Base-by-base conservation (phyloP, 1,140 invertebrate genomes). In the Apolygus lucorum region DNA sequence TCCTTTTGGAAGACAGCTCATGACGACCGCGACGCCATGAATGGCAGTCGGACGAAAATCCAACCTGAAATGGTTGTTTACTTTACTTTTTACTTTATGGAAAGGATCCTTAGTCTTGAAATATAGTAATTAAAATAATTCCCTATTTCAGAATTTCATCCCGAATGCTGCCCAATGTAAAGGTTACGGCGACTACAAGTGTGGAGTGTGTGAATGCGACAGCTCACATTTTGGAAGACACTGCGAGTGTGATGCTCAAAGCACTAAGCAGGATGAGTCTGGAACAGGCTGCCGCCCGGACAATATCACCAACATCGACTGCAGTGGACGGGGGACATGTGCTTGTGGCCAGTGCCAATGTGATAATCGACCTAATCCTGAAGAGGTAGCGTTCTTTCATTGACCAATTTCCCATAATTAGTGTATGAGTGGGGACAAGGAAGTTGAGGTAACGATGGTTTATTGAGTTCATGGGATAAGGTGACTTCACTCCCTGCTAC, bases 131-230 rank as follows among this genome's bases (percentile, higher is more conserved):
- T n/a, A n/a, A n/a, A n/a, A n/a, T n/a, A n/a, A n/a, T n/a, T n/a
- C n/a, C n/a, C n/a, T n/a, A n/a, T 67, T 72, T 2, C 67, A 78
- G 77, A 77, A 67, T 70, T 86, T 80, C 72, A 74, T 82, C 70
- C 69, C 71, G 8, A 77, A 82, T 21, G 85, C 88, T 1, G 14
- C 76, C 0, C 77, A 85, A 65, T 95, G 91, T 78, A 87, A 80
- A 72, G 77, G 79, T 0, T 78, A 81, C 59, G 91, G 91, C 54
- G 87, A 86, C 2, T 82, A 87, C 1, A 88, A 89, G 76, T 98
- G 95, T 79, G 95, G 95, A 59, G 86, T 95, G 72, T 98, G 95
- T 77, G 84, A 88, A 71, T 98, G 95, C 79, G 79, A 88, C 71
- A 80, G 86, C 2, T 85, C 84, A 42, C 86, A 86, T 74, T 94